Evolutionary conservation across 2,888 invertebrate species (phyloP).

Genomic region (Hirtodrosophila confusa): DNA sequence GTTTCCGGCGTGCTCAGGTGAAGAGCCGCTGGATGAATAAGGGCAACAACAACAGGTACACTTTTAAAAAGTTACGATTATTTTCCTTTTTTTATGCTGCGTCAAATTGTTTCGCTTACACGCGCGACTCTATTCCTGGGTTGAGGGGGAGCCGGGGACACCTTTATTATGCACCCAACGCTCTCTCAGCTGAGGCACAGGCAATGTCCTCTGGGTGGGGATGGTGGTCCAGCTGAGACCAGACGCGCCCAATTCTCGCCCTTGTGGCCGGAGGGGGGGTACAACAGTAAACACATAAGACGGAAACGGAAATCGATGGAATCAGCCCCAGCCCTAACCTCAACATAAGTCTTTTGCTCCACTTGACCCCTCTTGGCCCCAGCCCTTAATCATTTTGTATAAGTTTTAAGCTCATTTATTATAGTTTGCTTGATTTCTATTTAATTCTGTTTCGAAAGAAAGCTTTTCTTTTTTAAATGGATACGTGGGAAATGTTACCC

Average conservation of each 20-base stretch:
- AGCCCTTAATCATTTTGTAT: too few species aligned
- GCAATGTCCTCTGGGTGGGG: background rate
- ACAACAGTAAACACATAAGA: constrained; percentile 17
- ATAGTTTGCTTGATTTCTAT: too few species aligned
- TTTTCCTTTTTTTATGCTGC: constrained; percentile 22
- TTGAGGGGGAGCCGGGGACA: background rate
- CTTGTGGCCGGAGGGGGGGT: background rate
- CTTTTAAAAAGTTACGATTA: constrained; percentile 28
- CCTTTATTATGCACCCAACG: constrained; percentile 22
- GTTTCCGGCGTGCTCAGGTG: constrained; percentile 44
- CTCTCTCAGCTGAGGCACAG: constrained; percentile 4
- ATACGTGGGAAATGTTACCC: too few species aligned
- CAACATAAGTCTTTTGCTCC: too few species aligned
- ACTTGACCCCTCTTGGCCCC: too few species aligned
- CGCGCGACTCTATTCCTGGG: background rate
- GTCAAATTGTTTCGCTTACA: constrained; percentile 23
- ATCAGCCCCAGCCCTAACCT: too few species aligned
- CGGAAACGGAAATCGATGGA: constrained; percentile 26
- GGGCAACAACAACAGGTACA: constrained; percentile 16
- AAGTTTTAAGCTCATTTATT: too few species aligned
- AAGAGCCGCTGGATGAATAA: constrained; percentile 34
- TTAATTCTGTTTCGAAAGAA: too few species aligned
- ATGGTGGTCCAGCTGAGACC: background rate
- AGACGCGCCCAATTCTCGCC: constrained; percentile 10
- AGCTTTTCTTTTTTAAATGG: too few species aligned